A percentile compares a stretch with the other conserved stretches of the same genome.
Evolutionary conservation across 2,797 vertebrate species (phyloP).

Genomic region (Lophotriccus pileatus): DNA sequence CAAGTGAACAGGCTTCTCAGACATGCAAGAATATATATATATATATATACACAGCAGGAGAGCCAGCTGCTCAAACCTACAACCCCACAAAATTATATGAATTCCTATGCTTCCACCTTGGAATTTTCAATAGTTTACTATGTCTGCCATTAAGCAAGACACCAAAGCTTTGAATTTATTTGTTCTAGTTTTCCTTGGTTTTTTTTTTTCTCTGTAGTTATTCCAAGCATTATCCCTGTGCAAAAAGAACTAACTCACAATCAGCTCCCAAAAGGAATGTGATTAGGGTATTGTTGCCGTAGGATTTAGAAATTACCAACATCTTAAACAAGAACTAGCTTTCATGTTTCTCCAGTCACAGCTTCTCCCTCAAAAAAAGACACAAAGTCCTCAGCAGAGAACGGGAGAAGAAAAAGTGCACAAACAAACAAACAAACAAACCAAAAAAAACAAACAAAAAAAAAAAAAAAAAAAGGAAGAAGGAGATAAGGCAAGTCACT

Average conservation of each 20-base stretch:
- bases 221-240: neutral
- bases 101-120: neutral
- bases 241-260: neutral
- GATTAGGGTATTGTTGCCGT: neutral
- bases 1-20: neutral
- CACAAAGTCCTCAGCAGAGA: neutral
- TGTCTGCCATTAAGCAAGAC: neutral
- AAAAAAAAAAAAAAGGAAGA: too few relatives aligned
- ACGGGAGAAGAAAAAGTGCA: neutral
- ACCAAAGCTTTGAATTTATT: neutral
- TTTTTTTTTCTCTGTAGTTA: neutral
- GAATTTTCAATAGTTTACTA: neutral
- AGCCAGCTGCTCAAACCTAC: neutral
- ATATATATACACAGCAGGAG: neutral
- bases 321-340: neutral
- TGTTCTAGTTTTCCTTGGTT: neutral
- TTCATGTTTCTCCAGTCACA: neutral
- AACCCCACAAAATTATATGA: neutral
- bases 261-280: neutral
- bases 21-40: neutral
- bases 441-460: too few relatives aligned
- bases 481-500: too few relatives aligned
- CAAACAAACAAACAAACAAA: neutral
- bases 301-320: neutral
- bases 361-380: neutral